Percentiles rank a stretch among this genome's conserved stretches.
phyloP scores from a whole-genome alignment of 2,888 invertebrate genomes.

The Spicauda simplicius region DNA sequence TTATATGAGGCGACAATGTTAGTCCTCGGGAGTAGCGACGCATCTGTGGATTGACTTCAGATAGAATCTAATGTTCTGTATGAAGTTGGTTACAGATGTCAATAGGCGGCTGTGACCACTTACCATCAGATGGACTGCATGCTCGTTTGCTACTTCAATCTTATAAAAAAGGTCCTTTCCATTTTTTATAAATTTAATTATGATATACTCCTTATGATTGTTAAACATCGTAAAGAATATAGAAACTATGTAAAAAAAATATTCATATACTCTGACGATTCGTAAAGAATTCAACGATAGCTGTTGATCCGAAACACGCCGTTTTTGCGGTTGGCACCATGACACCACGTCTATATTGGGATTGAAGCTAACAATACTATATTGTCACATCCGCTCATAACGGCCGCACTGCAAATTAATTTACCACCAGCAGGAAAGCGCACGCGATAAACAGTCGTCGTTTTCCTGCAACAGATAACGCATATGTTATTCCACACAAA shows the following conservation, averaged over 20 bases:
- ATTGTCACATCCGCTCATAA: constrained; percentile 40
- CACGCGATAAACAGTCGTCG: constrained; percentile 49
- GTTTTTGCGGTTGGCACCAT: constrained; percentile 9
- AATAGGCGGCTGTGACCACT: no score
- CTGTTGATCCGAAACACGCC: constrained; percentile 2
- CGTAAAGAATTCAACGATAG: not conserved
- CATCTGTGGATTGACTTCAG: no score
- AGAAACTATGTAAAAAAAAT: not conserved
- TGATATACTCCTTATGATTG: no score
- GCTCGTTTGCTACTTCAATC: no score
- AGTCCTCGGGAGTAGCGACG: no score
- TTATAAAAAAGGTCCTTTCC: no score
- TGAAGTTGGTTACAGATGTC: no score
- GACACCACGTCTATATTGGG: constrained; percentile 31
- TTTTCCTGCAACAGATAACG: constrained; percentile 51
- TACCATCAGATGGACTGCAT: no score
- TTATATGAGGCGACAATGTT: no score
- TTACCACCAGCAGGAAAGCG: constrained; percentile 52
- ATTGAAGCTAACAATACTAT: constrained; percentile 39
- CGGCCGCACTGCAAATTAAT: constrained; percentile 52
- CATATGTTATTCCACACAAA: constrained; percentile 16
- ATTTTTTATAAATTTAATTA: no score
- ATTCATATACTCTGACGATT: not conserved
- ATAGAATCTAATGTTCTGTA: no score
- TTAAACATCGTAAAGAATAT: no score